Conservation (phyloP, 2,797 vertebrate genomes). For the Dendrocincla fuliginosa region DNA sequence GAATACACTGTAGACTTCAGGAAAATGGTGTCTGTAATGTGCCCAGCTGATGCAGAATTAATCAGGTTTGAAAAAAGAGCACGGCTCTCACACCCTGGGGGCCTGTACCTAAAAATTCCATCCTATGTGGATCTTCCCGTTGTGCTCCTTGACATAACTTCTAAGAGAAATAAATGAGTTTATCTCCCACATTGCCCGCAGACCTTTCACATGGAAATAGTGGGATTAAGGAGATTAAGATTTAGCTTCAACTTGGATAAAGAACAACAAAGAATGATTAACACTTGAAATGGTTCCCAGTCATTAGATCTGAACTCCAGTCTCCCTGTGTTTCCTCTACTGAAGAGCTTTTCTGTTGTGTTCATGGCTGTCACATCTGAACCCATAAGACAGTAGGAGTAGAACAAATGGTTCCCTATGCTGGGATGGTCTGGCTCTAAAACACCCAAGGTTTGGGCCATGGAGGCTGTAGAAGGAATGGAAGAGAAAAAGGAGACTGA, state of each 20-base stretch:
- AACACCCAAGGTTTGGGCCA: neutral
- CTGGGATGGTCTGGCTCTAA: neutral
- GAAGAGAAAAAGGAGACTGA: neutral
- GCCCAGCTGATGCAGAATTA: conserved; percentile 63
- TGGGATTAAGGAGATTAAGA: conserved; percentile 62
- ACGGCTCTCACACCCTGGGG: neutral
- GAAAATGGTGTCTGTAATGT: conserved; percentile 58
- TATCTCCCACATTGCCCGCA: conserved; percentile 44
- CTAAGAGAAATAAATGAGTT: conserved; percentile 58
- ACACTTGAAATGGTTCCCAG: conserved; percentile 55
- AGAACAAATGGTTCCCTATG: neutral
- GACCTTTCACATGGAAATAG: conserved; percentile 65
- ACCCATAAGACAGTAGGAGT: neutral
- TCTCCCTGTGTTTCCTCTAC: conserved; percentile 1
- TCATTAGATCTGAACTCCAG: conserved; percentile 22
- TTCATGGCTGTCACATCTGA: conserved; percentile 41
- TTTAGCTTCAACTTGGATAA: conserved; percentile 62
- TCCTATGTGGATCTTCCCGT: conserved; percentile 17
- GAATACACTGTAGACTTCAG: conserved; percentile 40
- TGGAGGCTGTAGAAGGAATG: neutral
- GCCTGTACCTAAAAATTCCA: conserved; percentile 62
- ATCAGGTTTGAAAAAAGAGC: conserved; percentile 62
- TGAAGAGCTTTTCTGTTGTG: conserved; percentile 21
- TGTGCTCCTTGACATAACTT: conserved; percentile 44
- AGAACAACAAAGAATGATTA: conserved; percentile 66